Evolutionary conservation across 2,888 invertebrate genomes (phyloP), one percentile per base, ranked within the genome.

Genomic region (Callyntrura sp.): DNA sequence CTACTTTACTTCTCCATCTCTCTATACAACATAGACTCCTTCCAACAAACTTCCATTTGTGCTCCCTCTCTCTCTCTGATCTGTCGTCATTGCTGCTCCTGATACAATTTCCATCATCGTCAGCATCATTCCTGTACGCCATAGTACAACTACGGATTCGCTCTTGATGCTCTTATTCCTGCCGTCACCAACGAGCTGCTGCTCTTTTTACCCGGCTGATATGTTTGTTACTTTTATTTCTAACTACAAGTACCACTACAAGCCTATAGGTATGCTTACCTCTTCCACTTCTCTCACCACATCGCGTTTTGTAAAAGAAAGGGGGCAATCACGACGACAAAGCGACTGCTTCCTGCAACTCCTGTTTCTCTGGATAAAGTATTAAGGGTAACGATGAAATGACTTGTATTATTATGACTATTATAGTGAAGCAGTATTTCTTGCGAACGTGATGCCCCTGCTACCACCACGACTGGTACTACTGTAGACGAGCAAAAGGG

Each of bases 321-420:
- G 65, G 78, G 43, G 79, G 86, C 86, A 86, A 86, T 86, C 86
- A 65, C 79, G 28, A 68, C 68, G 20, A 68, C 43, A 51, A 78
- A 78, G 78, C 55, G 51, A 51, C 23, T 51, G 76, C 51, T 43
- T 76, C 76, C 51, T 76, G 25, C n/a, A 62, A 65, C 85, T 84
- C 65, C 17, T 73, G 28, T 25, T 79, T 86, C 76, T 35, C 28
- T 76, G 76, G 62, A 73, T 84, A 60, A 57, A 78, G 55, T 78
- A 78, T 78, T 78, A 78, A 84, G 84, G 73, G 84, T 51, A 85
- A 65, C 60, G 85, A 62, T 48, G 78, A 85, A 85, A 85, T 62
- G 85, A 73, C 68, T 78, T 55, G 85, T 45, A 48, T 45, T 85
- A 85, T 85, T 85, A 70, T 84, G 48, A 68, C 62, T 84, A 62